phyloP scores from a whole-genome alignment of 37 sponge, comb jelly and placozoan genomes.

The Diacarnus erythraeanus region DNA sequence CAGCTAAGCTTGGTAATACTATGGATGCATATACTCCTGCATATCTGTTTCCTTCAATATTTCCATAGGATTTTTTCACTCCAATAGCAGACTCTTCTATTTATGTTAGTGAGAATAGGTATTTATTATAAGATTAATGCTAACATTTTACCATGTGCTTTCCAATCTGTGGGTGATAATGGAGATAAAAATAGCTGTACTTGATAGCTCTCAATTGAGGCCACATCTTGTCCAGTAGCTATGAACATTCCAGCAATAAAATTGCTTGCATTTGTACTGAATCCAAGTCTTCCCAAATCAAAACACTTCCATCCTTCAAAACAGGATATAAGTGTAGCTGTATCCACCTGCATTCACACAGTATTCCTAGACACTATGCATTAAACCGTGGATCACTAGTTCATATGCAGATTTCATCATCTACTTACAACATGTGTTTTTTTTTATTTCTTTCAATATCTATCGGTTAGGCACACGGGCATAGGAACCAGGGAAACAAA shows the following conservation, averaged over 20 bases:
- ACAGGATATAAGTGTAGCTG: slow-evolving; percentile 17
- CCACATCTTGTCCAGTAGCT: slow-evolving; percentile 85
- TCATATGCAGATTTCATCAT: neutral
- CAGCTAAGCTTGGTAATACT: slow-evolving; percentile 48
- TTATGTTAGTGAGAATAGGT: too few relatives aligned
- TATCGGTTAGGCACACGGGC: too few relatives aligned
- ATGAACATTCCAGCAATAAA: slow-evolving; percentile 61
- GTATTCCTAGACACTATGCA: neutral
- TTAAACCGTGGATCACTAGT: neutral
- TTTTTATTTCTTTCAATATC: too few relatives aligned
- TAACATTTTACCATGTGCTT: slow-evolving; percentile 11
- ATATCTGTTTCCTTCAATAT: too few relatives aligned
- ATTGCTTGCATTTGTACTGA: slow-evolving; percentile 47
- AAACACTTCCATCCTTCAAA: neutral
- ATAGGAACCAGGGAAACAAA: too few relatives aligned
- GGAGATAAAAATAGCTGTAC: slow-evolving; percentile 32
- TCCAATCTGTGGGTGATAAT: slow-evolving; percentile 20
- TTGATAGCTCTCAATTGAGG: slow-evolving; percentile 44
- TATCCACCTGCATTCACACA: slow-evolving; percentile 34
- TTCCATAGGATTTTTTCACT: too few relatives aligned
- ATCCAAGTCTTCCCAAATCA: slow-evolving; percentile 29
- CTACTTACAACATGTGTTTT: too few relatives aligned
- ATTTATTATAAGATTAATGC: too few relatives aligned
- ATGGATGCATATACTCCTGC: slow-evolving; percentile 70
- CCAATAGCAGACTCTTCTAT: too few relatives aligned